Evolutionary conservation across 2,113 vertebrate species (phyloP).

Genomic region (Poeciliopsis turrubarensis): DNA sequence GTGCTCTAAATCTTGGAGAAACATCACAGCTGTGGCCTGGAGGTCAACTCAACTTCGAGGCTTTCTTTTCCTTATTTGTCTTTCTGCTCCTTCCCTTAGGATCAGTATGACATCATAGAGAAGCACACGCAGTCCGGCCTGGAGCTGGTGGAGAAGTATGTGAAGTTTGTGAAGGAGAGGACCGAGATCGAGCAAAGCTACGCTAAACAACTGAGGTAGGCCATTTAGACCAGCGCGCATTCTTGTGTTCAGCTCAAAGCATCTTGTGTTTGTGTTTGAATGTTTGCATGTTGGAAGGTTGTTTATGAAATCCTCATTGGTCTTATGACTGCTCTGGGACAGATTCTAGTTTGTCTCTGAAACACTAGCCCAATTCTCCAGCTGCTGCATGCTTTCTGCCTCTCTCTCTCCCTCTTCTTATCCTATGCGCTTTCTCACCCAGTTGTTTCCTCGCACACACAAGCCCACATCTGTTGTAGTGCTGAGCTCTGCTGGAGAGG

Average conservation of each 20-base stretch:
- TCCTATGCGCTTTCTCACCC: slow-evolving; percentile 41
- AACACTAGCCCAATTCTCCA: slow-evolving; percentile 73
- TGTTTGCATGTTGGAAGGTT: slow-evolving; percentile 40
- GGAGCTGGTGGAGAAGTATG: slow-evolving; percentile 90
- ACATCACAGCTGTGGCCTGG: slow-evolving; percentile 21
- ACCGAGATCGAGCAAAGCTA: slow-evolving; percentile 90
- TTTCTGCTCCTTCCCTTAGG: slow-evolving; percentile 70
- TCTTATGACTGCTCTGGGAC: slow-evolving; percentile 74
- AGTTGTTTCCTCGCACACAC: slow-evolving; percentile 36
- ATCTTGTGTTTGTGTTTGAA: slow-evolving; percentile 35
- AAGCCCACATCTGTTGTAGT: slow-evolving; percentile 66
- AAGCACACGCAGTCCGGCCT: slow-evolving; percentile 90
- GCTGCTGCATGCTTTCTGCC: slow-evolving; percentile 36
- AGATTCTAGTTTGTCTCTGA: slow-evolving; percentile 69
- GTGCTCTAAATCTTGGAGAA: slow-evolving; percentile 32
- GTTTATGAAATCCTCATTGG: slow-evolving; percentile 69
- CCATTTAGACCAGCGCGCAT: slow-evolving; percentile 12
- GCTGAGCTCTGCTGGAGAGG: slow-evolving; percentile 65
- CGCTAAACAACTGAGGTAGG: slow-evolving; percentile 84
- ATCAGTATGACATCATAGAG: slow-evolving; percentile 89
- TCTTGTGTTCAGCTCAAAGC: slow-evolving; percentile 20
- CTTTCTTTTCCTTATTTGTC: slow-evolving; percentile 56
- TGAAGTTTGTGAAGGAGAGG: slow-evolving; percentile 91
- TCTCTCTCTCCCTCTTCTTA: slow-evolving; percentile 11
- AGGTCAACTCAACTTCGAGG: slow-evolving; percentile 20